Evolutionary conservation across 2,113 vertebrate genomes (phyloP).

Genomic region (Percina caprodes): DNA sequence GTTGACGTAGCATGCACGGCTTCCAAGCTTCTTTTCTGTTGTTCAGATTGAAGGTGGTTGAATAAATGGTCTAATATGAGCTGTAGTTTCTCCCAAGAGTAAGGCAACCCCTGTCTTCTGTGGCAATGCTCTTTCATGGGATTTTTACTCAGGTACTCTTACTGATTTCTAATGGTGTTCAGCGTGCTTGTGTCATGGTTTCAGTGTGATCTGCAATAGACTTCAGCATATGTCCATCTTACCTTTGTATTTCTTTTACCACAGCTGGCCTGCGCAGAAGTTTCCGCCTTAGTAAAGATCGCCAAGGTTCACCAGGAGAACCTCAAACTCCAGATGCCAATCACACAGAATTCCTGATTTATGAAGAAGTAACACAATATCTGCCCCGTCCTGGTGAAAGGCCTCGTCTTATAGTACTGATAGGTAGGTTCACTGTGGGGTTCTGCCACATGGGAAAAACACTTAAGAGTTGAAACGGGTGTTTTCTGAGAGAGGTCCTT

Average conservation of each 20-base stretch:
- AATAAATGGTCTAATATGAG: slow-evolving; percentile 80
- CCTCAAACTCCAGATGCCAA: slow-evolving; percentile 69
- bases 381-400: slow-evolving; percentile 87
- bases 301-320: slow-evolving; percentile 79
- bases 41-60: slow-evolving; percentile 40
- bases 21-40: slow-evolving; percentile 40
- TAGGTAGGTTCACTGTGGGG: slow-evolving; percentile 82
- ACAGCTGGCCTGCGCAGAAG: slow-evolving; percentile 92
- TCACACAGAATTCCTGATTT: slow-evolving; percentile 86
- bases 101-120: slow-evolving; percentile 81
- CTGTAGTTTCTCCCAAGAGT: slow-evolving; percentile 85
- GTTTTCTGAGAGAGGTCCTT: background rate
- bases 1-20: slow-evolving; percentile 67
- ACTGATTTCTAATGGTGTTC: slow-evolving; percentile 59
- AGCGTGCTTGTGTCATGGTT: slow-evolving; percentile 35
- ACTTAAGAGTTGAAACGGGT: background rate
- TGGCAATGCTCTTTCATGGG: slow-evolving; percentile 86
- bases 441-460: background rate
- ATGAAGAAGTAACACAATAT: slow-evolving; percentile 92
- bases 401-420: slow-evolving; percentile 91
- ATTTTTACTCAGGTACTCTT: slow-evolving; percentile 85
- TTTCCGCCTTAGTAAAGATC: slow-evolving; percentile 89
- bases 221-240: background rate
- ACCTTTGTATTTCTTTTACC: slow-evolving; percentile 12
- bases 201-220: background rate